A percentile compares a stretch with the other conserved stretches of the same genome.
Evolutionary conservation across 1,140 invertebrate species (phyloP).

Genomic region (Apis florea): DNA sequence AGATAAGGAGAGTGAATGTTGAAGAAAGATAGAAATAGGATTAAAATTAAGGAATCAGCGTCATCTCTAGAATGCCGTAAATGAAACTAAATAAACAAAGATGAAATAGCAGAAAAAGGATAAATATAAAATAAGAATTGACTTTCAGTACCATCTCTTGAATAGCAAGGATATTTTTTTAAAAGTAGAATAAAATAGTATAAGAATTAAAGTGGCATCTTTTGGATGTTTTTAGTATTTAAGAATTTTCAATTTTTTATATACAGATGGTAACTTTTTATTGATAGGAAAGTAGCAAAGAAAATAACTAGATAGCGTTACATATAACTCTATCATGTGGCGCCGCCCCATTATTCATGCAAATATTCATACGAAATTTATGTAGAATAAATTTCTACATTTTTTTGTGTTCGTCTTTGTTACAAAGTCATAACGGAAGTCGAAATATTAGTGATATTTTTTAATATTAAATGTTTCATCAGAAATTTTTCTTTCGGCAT

Average conservation of each 20-base stretch:
- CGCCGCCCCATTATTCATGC: constrained; percentile 1
- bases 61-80: no score
- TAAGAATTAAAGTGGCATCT: no score
- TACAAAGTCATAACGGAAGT: not conserved
- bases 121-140: no score
- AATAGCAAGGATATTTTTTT: no score
- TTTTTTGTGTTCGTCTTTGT: constrained; percentile 26
- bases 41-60: no score
- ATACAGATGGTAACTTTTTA: not conserved
- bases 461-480: not conserved
- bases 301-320: not conserved
- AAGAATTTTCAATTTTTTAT: not conserved
- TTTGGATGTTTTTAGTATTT: no score
- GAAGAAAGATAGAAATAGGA: no score
- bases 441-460: not conserved
- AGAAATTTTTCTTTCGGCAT: not conserved
- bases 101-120: no score
- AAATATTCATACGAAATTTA: not conserved
- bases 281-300: not conserved
- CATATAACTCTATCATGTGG: not conserved
- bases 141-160: no score
- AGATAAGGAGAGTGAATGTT: no score
- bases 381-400: constrained; percentile 7
- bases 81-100: no score
- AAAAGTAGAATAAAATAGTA: no score